Conservation (phyloP, 2,113 vertebrate genomes). For the Aramus guarauna region DNA sequence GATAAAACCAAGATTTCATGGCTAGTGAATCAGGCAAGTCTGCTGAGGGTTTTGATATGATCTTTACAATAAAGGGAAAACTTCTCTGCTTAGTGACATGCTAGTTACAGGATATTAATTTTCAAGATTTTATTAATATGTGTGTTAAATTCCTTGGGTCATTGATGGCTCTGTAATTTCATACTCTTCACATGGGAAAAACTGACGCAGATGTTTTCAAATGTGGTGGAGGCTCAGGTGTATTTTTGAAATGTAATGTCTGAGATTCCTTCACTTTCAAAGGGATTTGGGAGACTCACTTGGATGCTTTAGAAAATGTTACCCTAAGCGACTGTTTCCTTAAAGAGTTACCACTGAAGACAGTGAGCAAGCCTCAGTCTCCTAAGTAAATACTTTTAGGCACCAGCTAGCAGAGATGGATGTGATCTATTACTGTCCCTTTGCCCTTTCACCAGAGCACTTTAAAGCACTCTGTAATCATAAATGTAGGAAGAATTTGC, state of each 20-base stretch:
- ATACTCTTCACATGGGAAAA: background rate
- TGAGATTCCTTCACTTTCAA: background rate
- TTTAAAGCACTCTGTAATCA: slow-evolving; percentile 6
- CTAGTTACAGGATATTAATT: background rate
- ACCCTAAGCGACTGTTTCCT: slow-evolving; percentile 49
- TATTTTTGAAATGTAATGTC: background rate
- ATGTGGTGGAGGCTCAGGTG: background rate
- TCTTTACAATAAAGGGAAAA: background rate
- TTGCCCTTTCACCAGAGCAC: slow-evolving; percentile 10
- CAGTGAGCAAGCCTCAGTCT: background rate
- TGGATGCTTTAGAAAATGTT: background rate
- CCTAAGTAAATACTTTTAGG: background rate
- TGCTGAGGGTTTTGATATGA: background rate
- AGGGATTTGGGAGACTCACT: background rate
- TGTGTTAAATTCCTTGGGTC: slow-evolving; percentile 23
- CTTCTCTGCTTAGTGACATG: background rate
- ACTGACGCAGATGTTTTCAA: background rate
- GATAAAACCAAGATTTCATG: slow-evolving; percentile 22
- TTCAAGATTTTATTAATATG: background rate
- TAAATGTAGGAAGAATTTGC: slow-evolving; percentile 30
- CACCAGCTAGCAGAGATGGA: background rate
- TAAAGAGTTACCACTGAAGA: slow-evolving; percentile 51
- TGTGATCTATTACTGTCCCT: background rate
- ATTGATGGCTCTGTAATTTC: slow-evolving; percentile 39
- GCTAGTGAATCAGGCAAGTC: slow-evolving; percentile 11